Evolutionary conservation across 2,888 invertebrate species (phyloP).

Genomic region (Liposcelis brunnea): DNA sequence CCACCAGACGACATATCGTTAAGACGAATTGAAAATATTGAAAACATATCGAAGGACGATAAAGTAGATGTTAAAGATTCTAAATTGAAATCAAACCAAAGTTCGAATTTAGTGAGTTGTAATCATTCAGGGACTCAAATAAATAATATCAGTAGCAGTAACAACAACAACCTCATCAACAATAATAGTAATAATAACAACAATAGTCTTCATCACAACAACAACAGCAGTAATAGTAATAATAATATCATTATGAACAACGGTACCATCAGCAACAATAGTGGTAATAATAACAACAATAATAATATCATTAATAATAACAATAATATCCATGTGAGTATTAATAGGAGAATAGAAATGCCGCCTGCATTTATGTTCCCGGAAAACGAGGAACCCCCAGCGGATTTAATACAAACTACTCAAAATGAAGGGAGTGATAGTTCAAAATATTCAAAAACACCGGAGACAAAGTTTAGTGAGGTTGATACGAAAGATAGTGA

Average conservation of each 20-base stretch:
- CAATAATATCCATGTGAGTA: slow-evolving; percentile 42
- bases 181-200: slow-evolving; percentile 10
- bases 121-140: too few species aligned
- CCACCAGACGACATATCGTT: slow-evolving; percentile 14
- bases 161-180: background rate
- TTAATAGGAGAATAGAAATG: slow-evolving; percentile 62
- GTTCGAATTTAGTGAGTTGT: too few species aligned
- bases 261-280: slow-evolving; percentile 17
- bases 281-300: slow-evolving; percentile 31
- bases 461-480: too few species aligned
- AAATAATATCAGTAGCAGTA: too few species aligned
- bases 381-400: slow-evolving; percentile 46
- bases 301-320: too few species aligned
- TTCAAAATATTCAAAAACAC: too few species aligned
- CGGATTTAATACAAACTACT: slow-evolving; percentile 31
- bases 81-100: too few species aligned
- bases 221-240: slow-evolving; percentile 3
- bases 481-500: too few species aligned
- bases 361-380: slow-evolving; percentile 67
- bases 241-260: slow-evolving; percentile 8
- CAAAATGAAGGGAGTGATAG: too few species aligned
- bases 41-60: too few species aligned
- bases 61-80: too few species aligned
- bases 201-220: slow-evolving; percentile 8
- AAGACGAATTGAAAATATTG: too few species aligned